Base-by-base conservation (phyloP, 2,888 invertebrate species). In the Scaptomyza cyrtandrae region DNA sequence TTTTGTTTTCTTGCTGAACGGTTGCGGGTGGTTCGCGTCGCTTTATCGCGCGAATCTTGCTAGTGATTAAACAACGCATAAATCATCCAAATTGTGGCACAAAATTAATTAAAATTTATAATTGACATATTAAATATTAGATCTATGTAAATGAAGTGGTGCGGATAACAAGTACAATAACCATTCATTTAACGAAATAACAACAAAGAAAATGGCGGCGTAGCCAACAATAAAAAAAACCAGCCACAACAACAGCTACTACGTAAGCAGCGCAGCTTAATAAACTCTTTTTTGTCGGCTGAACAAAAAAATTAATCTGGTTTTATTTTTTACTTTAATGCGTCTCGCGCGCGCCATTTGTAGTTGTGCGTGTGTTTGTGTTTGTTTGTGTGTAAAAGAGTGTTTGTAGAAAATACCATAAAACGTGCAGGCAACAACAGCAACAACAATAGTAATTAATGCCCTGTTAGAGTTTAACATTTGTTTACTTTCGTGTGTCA, bases 401-500 rank as follows among this genome's bases (percentile, higher is more conserved):
- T 64, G 72, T 70, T 46, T 71, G 68, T 83, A 71, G 86, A 76
- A 88, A 83, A 82, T 75, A 71, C 52, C 73, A 88, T 88, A 86
- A 79, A 84, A 16, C 41, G 41, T 41, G 10, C 16, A 16, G 41
- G 71, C 66, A 69, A 62, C 83, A 59, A 73, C 69, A 70, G 54
- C 78, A 64, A 84, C 68, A 71, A 59, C 53, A 62, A 70, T 52
- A 70, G 63, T 60, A 72, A 76, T 78, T 66, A 69, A 71, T 75
- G 76, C 73, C 60, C 67, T 76, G 68, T 65, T 71, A 81, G 68
- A 71, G 61, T 74, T 86, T 86, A 65, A 77, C 85, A 82, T 85
- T 87, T 83, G 79, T 87, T 82, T 85, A 86, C 82, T 63, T 81
- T 75, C 78, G 62, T 86, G 86, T 85, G 86, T 82, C 86, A 85